Base-by-base conservation (phyloP, 2,113 vertebrate genomes). In the Nymphicus hollandicus region DNA sequence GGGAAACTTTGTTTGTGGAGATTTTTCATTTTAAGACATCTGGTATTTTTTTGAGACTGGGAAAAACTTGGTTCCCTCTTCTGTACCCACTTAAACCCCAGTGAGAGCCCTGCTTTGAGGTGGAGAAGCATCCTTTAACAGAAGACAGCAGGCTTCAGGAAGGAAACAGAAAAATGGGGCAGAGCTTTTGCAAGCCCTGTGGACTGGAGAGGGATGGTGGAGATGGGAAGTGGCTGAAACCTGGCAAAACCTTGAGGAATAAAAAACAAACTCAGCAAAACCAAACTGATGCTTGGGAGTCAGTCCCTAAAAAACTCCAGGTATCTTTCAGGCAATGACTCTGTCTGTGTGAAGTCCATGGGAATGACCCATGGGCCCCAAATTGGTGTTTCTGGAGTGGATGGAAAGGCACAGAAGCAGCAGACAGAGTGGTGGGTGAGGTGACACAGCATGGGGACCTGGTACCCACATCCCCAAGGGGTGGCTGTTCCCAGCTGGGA, bases 341-440 rank as follows among this genome's bases (percentile, higher is more conserved):
- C 60, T 65, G 56, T 12, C 89, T 9, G 2, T 17, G 16, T 77
- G 50, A 86, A 91, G 11, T 44, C 49, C 72, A 16, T 3, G 5
- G 73, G 28, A 60, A 52, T 23, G 64, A 44, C 27, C 50, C 46
- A 14, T 22, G 1, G 13, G 22, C n/a, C 49, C 50, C 24, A 7
- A 52, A 49, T 0, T 47, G 61, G 2, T 9, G 2, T 72, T 77
- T 53, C 35, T 1, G 1, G 13, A 9, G 23, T 37, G 70, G 29
- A 61, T 72, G 49, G 58, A 25, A 63, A 43, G 35, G 23, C 1
- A 0, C 31, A 19, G 44, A 60, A 66, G 35, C 44, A 46, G 31
- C 46, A 49, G 31, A 13, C 0, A 0, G 61, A 17, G 65, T 2
- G 2, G 10, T 13, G 31, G 46, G 6, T 9, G 39, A 82, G 65